phyloP scores from a whole-genome alignment of 2,113 vertebrate species.

The Gopherus flavomarginatus region DNA sequence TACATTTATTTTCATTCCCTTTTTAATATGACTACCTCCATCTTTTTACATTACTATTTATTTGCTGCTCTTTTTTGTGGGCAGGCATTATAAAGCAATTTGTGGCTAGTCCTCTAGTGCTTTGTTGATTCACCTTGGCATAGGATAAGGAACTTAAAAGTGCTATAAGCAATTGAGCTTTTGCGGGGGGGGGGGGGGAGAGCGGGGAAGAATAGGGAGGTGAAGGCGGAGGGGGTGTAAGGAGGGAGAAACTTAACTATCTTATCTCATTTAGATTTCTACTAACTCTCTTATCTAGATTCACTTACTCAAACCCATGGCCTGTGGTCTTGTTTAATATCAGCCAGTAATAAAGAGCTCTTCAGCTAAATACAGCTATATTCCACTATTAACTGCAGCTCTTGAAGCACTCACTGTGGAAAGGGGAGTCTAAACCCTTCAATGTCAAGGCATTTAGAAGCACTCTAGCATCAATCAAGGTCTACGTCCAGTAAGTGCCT shows the following conservation, averaged over 20 bases:
- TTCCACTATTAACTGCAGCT: constrained; percentile 89
- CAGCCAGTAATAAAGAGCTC: constrained; percentile 93
- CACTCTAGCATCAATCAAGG: constrained; percentile 96
- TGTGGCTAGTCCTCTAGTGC: neutral
- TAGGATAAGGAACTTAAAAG: constrained; percentile 35
- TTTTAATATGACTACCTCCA: neutral
- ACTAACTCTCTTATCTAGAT: constrained; percentile 77
- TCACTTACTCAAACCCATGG: constrained; percentile 78
- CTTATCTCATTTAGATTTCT: constrained; percentile 54
- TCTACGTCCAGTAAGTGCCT: constrained; percentile 94
- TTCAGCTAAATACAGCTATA: constrained; percentile 92
- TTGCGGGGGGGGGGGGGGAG: neutral
- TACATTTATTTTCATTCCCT: constrained; percentile 20
- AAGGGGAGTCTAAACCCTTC: constrained; percentile 88
- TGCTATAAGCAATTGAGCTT: constrained; percentile 43
- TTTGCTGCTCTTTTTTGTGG: constrained; percentile 1
- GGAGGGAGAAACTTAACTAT: constrained; percentile 27
- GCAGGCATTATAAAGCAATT: neutral
- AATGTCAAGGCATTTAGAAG: constrained; percentile 92
- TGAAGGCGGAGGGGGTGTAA: neutral
- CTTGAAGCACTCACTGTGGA: constrained; percentile 87
- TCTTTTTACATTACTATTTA: constrained; percentile 12
- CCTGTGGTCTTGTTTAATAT: constrained; percentile 89
- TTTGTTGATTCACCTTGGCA: constrained; percentile 10
- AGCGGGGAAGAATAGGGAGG: neutral